These are phyloP conservation scores for Cryptosula pallasiana DNA, from an alignment of 2,888 invertebrate species.

Conservation along the genomic window DNA sequence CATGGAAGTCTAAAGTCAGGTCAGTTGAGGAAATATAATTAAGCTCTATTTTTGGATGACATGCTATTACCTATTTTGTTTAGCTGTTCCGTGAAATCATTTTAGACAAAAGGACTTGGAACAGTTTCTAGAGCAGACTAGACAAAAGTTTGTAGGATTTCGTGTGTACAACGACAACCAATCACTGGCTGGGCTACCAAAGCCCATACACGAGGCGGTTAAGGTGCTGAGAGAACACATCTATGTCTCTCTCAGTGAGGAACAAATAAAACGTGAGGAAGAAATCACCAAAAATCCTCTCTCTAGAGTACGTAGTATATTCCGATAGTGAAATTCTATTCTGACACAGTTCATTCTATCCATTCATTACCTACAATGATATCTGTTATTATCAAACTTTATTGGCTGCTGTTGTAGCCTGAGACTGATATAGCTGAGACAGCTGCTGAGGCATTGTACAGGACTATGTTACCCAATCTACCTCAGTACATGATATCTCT, in stretches of 20 bases:
- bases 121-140: conserved; percentile 79
- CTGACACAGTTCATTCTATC: too few species aligned
- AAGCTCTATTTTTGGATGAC: too few species aligned
- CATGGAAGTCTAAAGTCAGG: conserved; percentile 90
- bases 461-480: conserved; percentile 88
- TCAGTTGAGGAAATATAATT: too few species aligned
- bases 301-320: conserved; percentile 58
- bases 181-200: conserved; percentile 90
- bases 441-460: conserved; percentile 82
- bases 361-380: too few species aligned
- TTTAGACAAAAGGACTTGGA: conserved; percentile 68
- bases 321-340: too few species aligned
- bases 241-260: conserved; percentile 86
- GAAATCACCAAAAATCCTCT: conserved; percentile 86
- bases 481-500: conserved; percentile 97
- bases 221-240: conserved; percentile 81
- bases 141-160: conserved; percentile 94
- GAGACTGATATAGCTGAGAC: conserved; percentile 67
- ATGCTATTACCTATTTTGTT: too few species aligned
- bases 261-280: conserved; percentile 84
- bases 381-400: too few species aligned
- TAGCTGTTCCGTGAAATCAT: too few species aligned
- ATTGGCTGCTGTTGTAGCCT: too few species aligned
- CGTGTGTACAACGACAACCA: conserved; percentile 70
- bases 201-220: conserved; percentile 93